A percentile compares a stretch with the other conserved stretches of the same genome.
These are phyloP conservation scores for Coreoperca whiteheadi DNA, from an alignment of 2,113 vertebrate genomes.

Conservation along the genomic window DNA sequence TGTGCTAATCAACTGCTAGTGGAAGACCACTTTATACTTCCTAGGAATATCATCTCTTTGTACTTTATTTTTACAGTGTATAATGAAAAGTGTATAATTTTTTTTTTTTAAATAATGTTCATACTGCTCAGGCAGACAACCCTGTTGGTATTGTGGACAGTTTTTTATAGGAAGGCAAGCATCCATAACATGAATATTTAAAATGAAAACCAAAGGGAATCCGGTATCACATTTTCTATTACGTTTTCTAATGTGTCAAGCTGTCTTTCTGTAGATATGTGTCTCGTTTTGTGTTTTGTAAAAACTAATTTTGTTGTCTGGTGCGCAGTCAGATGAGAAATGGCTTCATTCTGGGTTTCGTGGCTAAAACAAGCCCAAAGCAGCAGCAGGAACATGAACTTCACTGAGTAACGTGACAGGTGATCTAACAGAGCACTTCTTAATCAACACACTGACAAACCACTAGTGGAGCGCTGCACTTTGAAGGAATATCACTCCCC, in stretches of 20 bases:
- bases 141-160: not conserved
- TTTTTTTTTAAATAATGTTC: constrained; percentile 13
- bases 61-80: not conserved
- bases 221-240: not conserved
- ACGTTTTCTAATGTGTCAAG: not conserved
- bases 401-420: constrained; percentile 11
- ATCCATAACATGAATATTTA: not conserved
- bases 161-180: not conserved
- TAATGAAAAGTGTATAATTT: not conserved
- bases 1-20: constrained; percentile 32
- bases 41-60: not conserved
- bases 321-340: constrained; percentile 23
- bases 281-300: not conserved
- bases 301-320: constrained; percentile 6
- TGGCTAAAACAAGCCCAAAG: constrained; percentile 10
- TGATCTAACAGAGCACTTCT: constrained; percentile 18
- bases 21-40: constrained; percentile 4
- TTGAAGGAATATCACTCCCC: constrained; percentile 22
- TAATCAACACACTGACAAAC: constrained; percentile 27
- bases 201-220: not conserved
- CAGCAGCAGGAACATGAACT: constrained; percentile 11
- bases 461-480: not conserved
- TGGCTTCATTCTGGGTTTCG: not conserved
- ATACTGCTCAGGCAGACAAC: not conserved
- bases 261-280: constrained; percentile 9